These are phyloP conservation scores for Herpailurus yagouaroundi DNA, from an alignment of 2,113 vertebrate species.

Conservation along the genomic window DNA sequence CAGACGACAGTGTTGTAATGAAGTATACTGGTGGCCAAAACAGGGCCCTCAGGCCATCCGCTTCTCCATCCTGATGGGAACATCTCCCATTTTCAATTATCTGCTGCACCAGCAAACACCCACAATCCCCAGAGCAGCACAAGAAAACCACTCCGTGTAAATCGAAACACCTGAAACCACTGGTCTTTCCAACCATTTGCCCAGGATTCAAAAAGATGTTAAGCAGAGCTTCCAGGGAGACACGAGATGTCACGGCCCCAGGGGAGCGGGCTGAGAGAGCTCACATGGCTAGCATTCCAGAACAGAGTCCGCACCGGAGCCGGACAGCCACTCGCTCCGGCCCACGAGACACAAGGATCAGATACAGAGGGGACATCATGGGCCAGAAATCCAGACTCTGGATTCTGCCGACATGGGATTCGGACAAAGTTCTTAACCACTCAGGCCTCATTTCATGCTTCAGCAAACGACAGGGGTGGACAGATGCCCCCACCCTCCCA, in stretches of 20 bases:
- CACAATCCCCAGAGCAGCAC: not conserved
- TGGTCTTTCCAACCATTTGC: no score
- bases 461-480: accelerated
- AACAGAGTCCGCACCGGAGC: accelerated
- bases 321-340: accelerated
- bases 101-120: not conserved
- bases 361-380: accelerated
- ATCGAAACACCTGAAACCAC: not conserved
- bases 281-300: accelerated
- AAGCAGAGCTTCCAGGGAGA: not conserved
- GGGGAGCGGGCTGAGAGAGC: not conserved
- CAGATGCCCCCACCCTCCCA: no score
- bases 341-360: not conserved
- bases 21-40: accelerated
- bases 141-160: not conserved
- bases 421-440: accelerated
- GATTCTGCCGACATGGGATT: not conserved
- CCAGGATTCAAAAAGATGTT: not conserved
- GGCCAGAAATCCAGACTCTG: accelerated
- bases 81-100: not conserved
- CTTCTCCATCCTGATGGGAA: not conserved
- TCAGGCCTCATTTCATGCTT: accelerated
- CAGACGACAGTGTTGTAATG: not conserved
- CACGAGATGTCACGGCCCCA: accelerated
- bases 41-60: not conserved